A percentile compares a stretch with the other conserved stretches of the same genome.
These are phyloP conservation scores for Pseudochromis fuscus DNA, from an alignment of 2,797 vertebrate genomes.

Conservation along the genomic window DNA sequence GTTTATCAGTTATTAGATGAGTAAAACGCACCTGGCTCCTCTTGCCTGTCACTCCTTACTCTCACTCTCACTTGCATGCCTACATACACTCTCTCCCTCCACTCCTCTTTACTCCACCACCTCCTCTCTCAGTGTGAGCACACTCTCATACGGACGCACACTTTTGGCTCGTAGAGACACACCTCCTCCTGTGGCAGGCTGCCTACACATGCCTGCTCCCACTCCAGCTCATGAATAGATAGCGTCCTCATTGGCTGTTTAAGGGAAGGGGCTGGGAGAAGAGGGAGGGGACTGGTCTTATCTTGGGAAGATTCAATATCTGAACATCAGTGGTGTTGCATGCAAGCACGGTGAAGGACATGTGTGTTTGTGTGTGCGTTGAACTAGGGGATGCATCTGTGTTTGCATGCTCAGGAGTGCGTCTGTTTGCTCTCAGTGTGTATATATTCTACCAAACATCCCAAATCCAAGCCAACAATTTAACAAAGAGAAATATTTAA, in stretches of 20 bases:
- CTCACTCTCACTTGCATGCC: constrained; percentile 69
- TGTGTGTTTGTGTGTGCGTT: constrained; percentile 4
- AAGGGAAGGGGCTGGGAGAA: constrained; percentile 51
- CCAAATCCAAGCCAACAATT: constrained; percentile 13
- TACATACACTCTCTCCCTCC: constrained; percentile 52
- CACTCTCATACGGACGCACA: constrained; percentile 55
- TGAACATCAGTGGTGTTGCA: constrained; percentile 51
- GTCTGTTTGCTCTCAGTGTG: constrained; percentile 10
- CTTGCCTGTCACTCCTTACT: constrained; percentile 57
- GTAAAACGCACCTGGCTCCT: constrained; percentile 62
- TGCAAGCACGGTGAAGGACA: constrained; percentile 27
- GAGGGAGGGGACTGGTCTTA: constrained; percentile 63
- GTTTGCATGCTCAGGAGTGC: neutral
- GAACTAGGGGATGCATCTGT: neutral
- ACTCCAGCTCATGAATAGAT: constrained; percentile 69
- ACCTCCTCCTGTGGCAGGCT: constrained; percentile 80
- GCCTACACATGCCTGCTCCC: constrained; percentile 71
- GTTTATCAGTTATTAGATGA: constrained; percentile 46
- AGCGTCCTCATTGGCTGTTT: constrained; percentile 73
- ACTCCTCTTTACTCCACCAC: constrained; percentile 56
- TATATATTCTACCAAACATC: neutral
- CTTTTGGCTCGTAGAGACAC: constrained; percentile 78
- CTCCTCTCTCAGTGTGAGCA: constrained; percentile 75
- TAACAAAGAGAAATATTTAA: constrained; percentile 19
- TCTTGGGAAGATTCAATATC: constrained; percentile 55